These are phyloP conservation scores for Drosophila emarginata DNA, from an alignment of 2,888 invertebrate genomes.

Conservation along the genomic window DNA sequence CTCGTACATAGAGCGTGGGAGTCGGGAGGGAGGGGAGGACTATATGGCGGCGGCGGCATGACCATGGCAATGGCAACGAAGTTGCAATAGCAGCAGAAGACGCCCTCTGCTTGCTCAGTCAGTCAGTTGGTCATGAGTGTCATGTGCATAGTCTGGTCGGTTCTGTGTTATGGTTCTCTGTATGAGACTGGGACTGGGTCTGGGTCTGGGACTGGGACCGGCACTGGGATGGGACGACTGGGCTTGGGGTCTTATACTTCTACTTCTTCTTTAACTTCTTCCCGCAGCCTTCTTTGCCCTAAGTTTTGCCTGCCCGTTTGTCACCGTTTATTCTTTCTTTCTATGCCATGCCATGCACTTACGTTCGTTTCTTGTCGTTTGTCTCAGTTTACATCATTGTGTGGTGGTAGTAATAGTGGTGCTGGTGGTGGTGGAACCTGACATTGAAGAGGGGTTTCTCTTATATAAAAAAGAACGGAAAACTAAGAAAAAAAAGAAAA, in stretches of 20 bases:
- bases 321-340: slow-evolving; percentile 22
- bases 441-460: slow-evolving; percentile 28
- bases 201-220: slow-evolving; percentile 14
- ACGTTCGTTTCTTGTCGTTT: slow-evolving; percentile 20
- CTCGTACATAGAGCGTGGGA: neutral
- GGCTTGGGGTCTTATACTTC: neutral
- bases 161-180: slow-evolving; percentile 30
- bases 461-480: slow-evolving; percentile 18
- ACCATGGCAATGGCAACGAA: slow-evolving; percentile 40
- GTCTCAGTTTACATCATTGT: slow-evolving; percentile 57
- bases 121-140: slow-evolving; percentile 81
- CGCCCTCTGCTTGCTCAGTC: slow-evolving; percentile 60
- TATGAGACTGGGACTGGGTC: slow-evolving; percentile 3
- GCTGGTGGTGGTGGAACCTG: neutral
- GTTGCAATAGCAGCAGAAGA: slow-evolving; percentile 22
- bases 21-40: neutral
- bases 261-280: neutral
- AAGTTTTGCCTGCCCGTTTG: neutral
- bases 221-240: neutral
- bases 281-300: no score
- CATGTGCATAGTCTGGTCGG: slow-evolving; percentile 55
- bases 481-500: neutral
- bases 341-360: slow-evolving; percentile 3
- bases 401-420: neutral
- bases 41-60: neutral